Evolutionary conservation across 2,113 vertebrate species (phyloP).

Genomic region (Bubalus kerabau): DNA sequence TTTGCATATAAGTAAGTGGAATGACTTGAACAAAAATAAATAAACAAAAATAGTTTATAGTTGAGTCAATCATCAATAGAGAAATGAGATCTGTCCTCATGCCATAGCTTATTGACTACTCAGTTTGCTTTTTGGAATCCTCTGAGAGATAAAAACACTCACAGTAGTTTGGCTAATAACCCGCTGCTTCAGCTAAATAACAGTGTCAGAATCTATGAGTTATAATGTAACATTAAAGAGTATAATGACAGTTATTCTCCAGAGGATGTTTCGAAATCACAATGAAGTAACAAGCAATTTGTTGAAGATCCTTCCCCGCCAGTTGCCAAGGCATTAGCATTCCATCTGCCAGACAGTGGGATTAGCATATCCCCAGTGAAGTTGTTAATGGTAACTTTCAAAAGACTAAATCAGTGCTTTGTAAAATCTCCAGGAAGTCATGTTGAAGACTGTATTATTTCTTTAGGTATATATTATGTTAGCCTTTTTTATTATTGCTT

Average conservation of each 20-base stretch:
- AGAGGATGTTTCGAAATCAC: constrained; percentile 57
- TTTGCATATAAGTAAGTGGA: not conserved
- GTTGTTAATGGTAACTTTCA: constrained; percentile 12
- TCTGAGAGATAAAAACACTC: constrained; percentile 7
- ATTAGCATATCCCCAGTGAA: constrained; percentile 48
- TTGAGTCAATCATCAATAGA: not conserved
- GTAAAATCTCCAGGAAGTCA: constrained; percentile 29
- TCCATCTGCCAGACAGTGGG: constrained; percentile 34
- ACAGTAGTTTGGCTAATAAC: constrained; percentile 32
- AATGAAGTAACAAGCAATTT: constrained; percentile 58
- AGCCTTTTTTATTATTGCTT: not conserved
- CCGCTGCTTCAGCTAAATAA: constrained; percentile 52
- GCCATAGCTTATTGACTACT: constrained; percentile 7
- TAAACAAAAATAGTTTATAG: not conserved
- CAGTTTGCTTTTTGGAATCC: not conserved
- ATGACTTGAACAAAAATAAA: not conserved
- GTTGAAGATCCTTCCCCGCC: constrained; percentile 35
- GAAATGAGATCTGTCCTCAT: not conserved
- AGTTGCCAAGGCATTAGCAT: constrained; percentile 46
- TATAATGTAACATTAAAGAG: constrained; percentile 54
- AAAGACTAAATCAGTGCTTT: constrained; percentile 48
- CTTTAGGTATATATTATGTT: not conserved
- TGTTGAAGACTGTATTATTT: not conserved
- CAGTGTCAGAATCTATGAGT: constrained; percentile 46
- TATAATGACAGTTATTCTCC: constrained; percentile 56